These are phyloP conservation scores for Venustaconcha ellipsiformis DNA, from an alignment of 1,140 invertebrate species.

Conservation along the genomic window DNA sequence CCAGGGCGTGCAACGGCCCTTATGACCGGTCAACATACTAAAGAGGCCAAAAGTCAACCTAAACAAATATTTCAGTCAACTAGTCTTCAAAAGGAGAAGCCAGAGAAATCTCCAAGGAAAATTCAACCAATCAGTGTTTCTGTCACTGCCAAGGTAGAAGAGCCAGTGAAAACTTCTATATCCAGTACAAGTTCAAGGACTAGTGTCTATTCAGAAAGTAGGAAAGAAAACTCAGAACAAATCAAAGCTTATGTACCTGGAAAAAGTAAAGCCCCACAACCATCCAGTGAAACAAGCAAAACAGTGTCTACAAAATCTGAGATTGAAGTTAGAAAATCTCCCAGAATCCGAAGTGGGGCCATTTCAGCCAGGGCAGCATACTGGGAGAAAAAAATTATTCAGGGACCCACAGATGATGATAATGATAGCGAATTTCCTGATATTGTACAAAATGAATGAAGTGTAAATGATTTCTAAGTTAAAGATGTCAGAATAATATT, in stretches of 20 bases:
- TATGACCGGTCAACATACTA: slow-evolving; percentile 29
- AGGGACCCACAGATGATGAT: slow-evolving; percentile 16
- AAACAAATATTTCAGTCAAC: slow-evolving; percentile 26
- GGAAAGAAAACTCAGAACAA: no score
- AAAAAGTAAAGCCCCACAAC: not conserved
- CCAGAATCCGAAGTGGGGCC: slow-evolving; percentile 50
- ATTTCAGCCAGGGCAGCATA: slow-evolving; percentile 56
- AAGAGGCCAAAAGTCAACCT: slow-evolving; percentile 15
- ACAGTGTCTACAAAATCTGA: slow-evolving; percentile 11
- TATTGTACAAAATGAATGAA: slow-evolving; percentile 40
- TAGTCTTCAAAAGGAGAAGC: not conserved
- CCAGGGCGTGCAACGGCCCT: slow-evolving; percentile 20
- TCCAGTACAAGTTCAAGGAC: no score
- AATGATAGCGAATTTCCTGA: slow-evolving; percentile 51
- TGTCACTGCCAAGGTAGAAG: no score
- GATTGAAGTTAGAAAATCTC: slow-evolving; percentile 23
- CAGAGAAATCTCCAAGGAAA: no score
- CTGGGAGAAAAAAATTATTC: slow-evolving; percentile 56
- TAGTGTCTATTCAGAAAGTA: no score
- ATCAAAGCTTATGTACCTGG: no score
- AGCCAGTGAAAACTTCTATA: no score
- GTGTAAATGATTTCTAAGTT: no score
- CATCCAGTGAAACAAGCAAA: slow-evolving; percentile 8
- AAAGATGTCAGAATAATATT: no score
- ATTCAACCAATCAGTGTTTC: no score